Evolutionary conservation across 2,113 vertebrate species (phyloP), one percentile per base, ranked within the genome.

Genomic region (Chaetodon auriga): DNA sequence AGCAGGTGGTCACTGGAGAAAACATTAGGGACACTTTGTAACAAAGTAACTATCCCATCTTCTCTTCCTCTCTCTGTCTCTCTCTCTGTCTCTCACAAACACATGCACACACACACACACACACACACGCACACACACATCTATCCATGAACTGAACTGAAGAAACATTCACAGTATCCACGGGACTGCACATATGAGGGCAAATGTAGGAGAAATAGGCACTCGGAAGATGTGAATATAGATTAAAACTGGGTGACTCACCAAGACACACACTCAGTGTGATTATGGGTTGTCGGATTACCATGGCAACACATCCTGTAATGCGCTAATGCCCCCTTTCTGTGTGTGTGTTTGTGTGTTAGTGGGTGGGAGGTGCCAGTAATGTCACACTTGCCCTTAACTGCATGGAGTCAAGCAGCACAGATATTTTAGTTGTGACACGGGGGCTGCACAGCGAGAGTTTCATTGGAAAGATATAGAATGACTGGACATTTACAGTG

Each of bases 251-350:
- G 72, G 55, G 66, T 94, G 93, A 94, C 80, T 94, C 92, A 94
- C 75, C 54, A 53, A 78, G 68, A 69, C 41, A 68, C 80, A 86
- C 64, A 57, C 76, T 84, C 69, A 78, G 63, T 75, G 75, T 89
- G 86, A 94, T 93, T 92, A 90, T 87, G 85, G 90, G 87, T 90
- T 88, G 88, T 89, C 2, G n/a, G 66, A 63, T 89, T 81, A 9
- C 90, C 88, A 90, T 87, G 81, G 93, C 73, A 94, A 93, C 94
- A 78, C 82, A 81, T 92, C 84, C 79, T 84, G 85, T 77, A 69
- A 68, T 68, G 77, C 60, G 54, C 70, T 72, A 75, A 76, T 87
- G 79, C 57, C 69, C 80, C 58, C 53, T 81, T 48, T 83, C 63
- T 68, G 49, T 61, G 54, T 78, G 54, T 68, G 71, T 80, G 70